Percentiles rank a stretch among this genome's conserved stretches.
Conservation (phyloP, 2,113 vertebrate species). For the Rousettus leschenaultii region DNA sequence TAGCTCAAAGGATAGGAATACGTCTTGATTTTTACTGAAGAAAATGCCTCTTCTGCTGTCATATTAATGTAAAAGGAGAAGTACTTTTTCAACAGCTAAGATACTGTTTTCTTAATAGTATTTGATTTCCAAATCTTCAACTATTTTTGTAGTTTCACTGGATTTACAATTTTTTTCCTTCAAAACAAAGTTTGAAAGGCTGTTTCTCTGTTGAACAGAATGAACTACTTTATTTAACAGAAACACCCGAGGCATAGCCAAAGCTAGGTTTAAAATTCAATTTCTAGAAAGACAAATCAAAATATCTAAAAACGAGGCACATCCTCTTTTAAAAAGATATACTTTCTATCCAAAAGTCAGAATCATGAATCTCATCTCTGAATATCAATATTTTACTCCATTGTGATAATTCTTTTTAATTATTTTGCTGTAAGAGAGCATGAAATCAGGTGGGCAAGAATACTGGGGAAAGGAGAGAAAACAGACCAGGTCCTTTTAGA, state of each 20-base stretch:
- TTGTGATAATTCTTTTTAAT: not conserved
- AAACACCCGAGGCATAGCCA: not conserved
- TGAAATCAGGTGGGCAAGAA: not conserved
- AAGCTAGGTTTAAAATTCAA: not conserved
- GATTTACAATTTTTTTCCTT: not conserved
- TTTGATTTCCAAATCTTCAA: slow-evolving; percentile 4
- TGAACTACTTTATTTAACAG: not conserved
- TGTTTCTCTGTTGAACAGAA: not conserved
- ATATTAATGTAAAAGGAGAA: not conserved
- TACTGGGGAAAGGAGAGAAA: not conserved
- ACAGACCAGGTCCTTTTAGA: not conserved
- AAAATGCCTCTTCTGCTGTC: not conserved
- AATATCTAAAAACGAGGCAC: not conserved
- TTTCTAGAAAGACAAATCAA: not conserved
- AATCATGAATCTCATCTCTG: not conserved
- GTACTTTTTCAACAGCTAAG: not conserved
- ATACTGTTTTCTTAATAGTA: not conserved
- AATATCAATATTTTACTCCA: not conserved
- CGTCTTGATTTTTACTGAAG: not conserved
- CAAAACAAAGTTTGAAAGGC: not conserved
- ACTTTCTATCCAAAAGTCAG: not conserved
- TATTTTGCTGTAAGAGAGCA: not conserved
- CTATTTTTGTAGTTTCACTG: not conserved
- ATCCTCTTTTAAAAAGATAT: not conserved
- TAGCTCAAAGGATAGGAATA: not conserved